Base-by-base conservation (phyloP, 92 coral and sea anemone genomes). In the Porites cylindrica region DNA sequence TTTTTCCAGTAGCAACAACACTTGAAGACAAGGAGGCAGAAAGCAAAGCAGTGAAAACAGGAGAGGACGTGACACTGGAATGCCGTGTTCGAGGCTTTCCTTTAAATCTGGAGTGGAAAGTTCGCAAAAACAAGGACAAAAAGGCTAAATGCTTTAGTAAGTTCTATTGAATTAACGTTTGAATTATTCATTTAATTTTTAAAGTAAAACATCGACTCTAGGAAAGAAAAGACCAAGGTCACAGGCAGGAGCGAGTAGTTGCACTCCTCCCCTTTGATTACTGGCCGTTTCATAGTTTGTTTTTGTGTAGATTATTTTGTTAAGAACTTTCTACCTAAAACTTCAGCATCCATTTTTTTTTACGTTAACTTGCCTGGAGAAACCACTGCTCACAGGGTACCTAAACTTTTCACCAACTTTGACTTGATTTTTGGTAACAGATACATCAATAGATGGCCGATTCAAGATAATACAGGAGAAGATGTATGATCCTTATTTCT, bases 101-200 rank as follows among this genome's bases (percentile, higher is more conserved):
- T 38, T 12, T 82, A 43, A 58, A 58, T 3, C 77, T 82, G 68
- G 86, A 82, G 21, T 82, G 86, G 86, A 82, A 70, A 56, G 26
- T 59, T 56, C 29, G 38, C 43, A 58, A 32, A 12, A 53, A 56
- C 19, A n/a, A 21, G 1, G 51, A 26, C 51, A 38, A 56, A 60
- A 18, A 5, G 32, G 19, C 58, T 60, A 69, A 7, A 8, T 81
- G 85, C 43, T 20, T 26, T 29, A 21, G 85, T 81, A 81, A 81
- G 85, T 70, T 26, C 63, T 18, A 26, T 11, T 58, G 47, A 38
- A 38, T 38, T 38, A 38, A 38, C 47, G 47, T 38, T 38, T 38
- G 47, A 38, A 38, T 38, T 38, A 38, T 38, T 38, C 47, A 3
- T 38, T 38, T 38, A 38, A 38, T 38, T 38, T 4, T 38, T 38